Evolutionary conservation across 2,113 vertebrate genomes (phyloP), one percentile per base, ranked within the genome.

Genomic region (Corythornis vintsioides): DNA sequence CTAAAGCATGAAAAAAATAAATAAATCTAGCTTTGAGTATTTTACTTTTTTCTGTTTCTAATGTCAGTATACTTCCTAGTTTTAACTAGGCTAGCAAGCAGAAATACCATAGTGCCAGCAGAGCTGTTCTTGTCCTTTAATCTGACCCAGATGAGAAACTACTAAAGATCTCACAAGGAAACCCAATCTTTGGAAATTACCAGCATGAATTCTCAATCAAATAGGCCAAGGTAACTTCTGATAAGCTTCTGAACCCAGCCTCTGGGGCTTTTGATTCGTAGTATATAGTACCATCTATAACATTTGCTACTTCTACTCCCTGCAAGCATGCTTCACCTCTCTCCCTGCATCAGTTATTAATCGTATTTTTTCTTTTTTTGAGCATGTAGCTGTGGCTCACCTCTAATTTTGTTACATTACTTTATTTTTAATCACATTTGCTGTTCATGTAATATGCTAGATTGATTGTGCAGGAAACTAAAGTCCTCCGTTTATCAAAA

Each of bases 161-260:
- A 92, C 87, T 91, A 25, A 93, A 94, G 91, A 91, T 93, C 89
- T 92, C 87, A 86, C 69, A 96, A 95, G 82, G 57, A 95, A 95
- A 93, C 80, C 60, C 69, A 94, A 81, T 96, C 90, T 96, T 93
- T 91, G 92, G 94, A 95, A 95, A 94, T 96, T 88, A 95, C 40
- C 79, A 96, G 84, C 78, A 92, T 94, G 91, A 95, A 96, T 95
- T 95, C 95, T 75, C 72, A 95, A 85, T 93, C 82, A 96, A 92
- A 94, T 88, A 96, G 79, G 69, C 73, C 0, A 16, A 92, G 85
- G 65, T 95, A 95, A 83, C 80, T 93, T 96, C 93, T 93, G 87
- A 89, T 93, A 95, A 93, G 89, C 87, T 88, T 93, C 95, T 93
- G 89, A 96, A 92, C 79, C 69, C 85, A 89, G 76, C 76, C 91